Conservation (phyloP, 1,140 invertebrate genomes). For the Trachelipus rathkii region DNA sequence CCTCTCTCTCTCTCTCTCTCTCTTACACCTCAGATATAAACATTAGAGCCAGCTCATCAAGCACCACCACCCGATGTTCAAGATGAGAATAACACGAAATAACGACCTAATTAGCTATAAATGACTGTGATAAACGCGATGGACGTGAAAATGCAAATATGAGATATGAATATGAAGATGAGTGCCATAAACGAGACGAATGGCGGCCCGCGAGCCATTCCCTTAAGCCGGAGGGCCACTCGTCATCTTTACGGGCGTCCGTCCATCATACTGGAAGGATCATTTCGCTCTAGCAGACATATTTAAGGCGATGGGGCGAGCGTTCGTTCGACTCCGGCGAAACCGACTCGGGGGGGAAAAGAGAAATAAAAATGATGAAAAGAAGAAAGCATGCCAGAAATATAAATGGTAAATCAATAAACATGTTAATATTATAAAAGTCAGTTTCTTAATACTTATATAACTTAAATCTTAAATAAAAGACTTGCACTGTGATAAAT, state of each 20-base stretch:
- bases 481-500: too few relatives aligned
- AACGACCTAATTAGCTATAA: constrained; percentile 66
- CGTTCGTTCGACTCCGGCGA: background rate
- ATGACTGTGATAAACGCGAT: constrained; percentile 61
- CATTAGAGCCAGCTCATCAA: constrained; percentile 11
- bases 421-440: too few relatives aligned
- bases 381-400: too few relatives aligned
- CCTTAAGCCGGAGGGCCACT: constrained; percentile 60
- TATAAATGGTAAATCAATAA: too few relatives aligned
- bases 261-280: constrained; percentile 57
- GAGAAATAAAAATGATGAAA: background rate
- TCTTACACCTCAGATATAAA: background rate
- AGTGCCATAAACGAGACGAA: constrained; percentile 74
- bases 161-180: constrained; percentile 76
- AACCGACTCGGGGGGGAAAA: background rate
- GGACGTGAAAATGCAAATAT: constrained; percentile 62
- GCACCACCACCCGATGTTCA: background rate
- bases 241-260: constrained; percentile 60
- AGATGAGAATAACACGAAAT: constrained; percentile 46
- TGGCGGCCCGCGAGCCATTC: constrained; percentile 68
- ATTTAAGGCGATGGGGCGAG: background rate
- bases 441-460: too few relatives aligned
- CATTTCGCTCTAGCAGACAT: constrained; percentile 3
- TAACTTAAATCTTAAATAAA: too few relatives aligned
- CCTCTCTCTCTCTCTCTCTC: background rate